phyloP scores from a whole-genome alignment of 2,888 invertebrate genomes.

The Diarsia brunnea region DNA sequence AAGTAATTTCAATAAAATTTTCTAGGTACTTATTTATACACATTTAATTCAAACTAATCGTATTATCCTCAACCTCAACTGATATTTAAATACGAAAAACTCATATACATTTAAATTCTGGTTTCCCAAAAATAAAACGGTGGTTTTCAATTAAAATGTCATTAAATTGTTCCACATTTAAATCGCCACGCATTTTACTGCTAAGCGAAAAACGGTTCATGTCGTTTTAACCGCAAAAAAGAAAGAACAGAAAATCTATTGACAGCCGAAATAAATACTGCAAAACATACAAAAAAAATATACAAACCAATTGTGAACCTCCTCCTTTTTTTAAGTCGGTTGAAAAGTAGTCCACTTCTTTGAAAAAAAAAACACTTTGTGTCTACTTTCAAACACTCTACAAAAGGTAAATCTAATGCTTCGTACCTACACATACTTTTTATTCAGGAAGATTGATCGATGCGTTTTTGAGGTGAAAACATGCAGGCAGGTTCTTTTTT shows the following conservation, averaged over 20 bases:
- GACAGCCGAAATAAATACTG: not conserved
- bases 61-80: slow-evolving; percentile 9
- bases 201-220: slow-evolving; percentile 30
- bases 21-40: not conserved
- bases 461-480: not conserved
- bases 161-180: slow-evolving; percentile 49
- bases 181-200: slow-evolving; percentile 51
- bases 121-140: slow-evolving; percentile 35
- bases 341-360: no score
- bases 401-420: not conserved
- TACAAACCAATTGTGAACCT: no score
- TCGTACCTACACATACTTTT: not conserved
- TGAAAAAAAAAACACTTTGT: not conserved
- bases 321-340: no score
- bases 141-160: slow-evolving; percentile 52
- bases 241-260: slow-evolving; percentile 23
- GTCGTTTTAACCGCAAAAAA: slow-evolving; percentile 12
- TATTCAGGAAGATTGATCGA: not conserved
- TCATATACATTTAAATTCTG: slow-evolving; percentile 19
- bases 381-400: not conserved
- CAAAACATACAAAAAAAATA: no score
- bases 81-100: slow-evolving; percentile 4
- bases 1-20: slow-evolving; percentile 19
- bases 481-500: no score
- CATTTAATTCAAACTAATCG: not conserved